These are phyloP conservation scores for Achatina immaculata DNA, from an alignment of 1,140 invertebrate species.

Conservation along the genomic window DNA sequence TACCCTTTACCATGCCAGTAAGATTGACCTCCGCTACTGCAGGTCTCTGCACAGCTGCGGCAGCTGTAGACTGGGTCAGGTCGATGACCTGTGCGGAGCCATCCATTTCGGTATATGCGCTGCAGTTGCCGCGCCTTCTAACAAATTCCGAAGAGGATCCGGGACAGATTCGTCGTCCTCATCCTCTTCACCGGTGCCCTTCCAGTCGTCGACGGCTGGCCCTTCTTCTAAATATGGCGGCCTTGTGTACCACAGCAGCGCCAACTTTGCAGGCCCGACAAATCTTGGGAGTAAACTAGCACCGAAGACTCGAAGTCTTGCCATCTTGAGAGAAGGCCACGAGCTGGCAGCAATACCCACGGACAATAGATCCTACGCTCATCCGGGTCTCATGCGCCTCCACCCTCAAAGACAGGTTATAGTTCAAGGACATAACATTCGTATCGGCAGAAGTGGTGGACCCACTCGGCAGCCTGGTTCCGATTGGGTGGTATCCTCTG, in stretches of 20 bases:
- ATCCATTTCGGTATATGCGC: conserved; percentile 77
- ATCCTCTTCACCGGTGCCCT: conserved; percentile 39
- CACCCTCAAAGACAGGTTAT: conserved; percentile 32
- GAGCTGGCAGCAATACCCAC: conserved; percentile 5
- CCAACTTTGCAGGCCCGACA: neutral
- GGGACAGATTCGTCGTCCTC: conserved; percentile 39
- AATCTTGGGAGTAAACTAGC: neutral
- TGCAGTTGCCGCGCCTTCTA: conserved; percentile 67
- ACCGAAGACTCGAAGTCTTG: conserved; percentile 27
- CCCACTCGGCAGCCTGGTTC: neutral
- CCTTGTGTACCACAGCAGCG: conserved; percentile 3
- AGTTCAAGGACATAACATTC: conserved; percentile 22
- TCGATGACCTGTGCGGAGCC: conserved; percentile 69
- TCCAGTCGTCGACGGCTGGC: conserved; percentile 14
- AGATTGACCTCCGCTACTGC: conserved; percentile 71
- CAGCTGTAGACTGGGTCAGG: conserved; percentile 53
- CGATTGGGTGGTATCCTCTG: neutral
- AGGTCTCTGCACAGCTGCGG: conserved; percentile 74
- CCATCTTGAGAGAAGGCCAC: conserved; percentile 34
- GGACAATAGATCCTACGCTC: neutral
- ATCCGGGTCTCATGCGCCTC: neutral
- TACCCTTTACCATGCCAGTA: conserved; percentile 67
- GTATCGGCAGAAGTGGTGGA: neutral
- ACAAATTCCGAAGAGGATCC: conserved; percentile 61
- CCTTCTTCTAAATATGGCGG: neutral